Evolutionary conservation across 2,797 vertebrate species (phyloP), one percentile per base, ranked within the genome.

Genomic region (Schizopygopsis malacanthus): DNA sequence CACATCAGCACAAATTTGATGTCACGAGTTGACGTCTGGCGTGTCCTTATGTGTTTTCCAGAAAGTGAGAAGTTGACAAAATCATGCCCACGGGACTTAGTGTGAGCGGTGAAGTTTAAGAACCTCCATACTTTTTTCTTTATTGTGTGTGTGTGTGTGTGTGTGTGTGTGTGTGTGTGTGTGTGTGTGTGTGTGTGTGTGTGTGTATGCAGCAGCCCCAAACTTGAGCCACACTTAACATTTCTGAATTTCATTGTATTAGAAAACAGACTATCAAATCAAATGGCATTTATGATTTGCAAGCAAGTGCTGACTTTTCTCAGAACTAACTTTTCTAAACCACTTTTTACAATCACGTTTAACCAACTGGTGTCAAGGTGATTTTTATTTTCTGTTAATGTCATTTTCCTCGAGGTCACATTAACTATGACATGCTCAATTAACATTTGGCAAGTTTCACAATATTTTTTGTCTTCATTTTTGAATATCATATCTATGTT

Each of bases 321-420:
- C 13, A 73, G 47, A 37, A 37, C 28, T 39, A 54, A 39, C 10
- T 52, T 75, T 73, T 43, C 61, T 80, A 80, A 84, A 76, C 18
- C 5, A 18, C 33, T 47, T 56, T 73, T 54, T 82, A 33, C 33
- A 82, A 54, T 79, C n/a, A 75, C 43, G 75, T 71, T 33, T 76
- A 54, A 37, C 47, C 18, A 12, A 4, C 6, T 56, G 71, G 56
- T 80, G 3, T 25, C 22, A 25, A 16, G 22, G 76, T 43, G 12
- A 18, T 78, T 16, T 71, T 13, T 41, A 41, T 11, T 56, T 41
- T 56, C 12, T 54, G 16, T 41, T 41, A 15, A 59, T 9, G 52
- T 8, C 33, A 15, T 54, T n/a, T 41, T 70, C 13, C 1, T 22
- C 50, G 39, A 22, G 15, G 5, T 54, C 22, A 45, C 4, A 56